Evolutionary conservation across 2,113 vertebrate genomes (phyloP).

Genomic region (Clarias gariepinus): DNA sequence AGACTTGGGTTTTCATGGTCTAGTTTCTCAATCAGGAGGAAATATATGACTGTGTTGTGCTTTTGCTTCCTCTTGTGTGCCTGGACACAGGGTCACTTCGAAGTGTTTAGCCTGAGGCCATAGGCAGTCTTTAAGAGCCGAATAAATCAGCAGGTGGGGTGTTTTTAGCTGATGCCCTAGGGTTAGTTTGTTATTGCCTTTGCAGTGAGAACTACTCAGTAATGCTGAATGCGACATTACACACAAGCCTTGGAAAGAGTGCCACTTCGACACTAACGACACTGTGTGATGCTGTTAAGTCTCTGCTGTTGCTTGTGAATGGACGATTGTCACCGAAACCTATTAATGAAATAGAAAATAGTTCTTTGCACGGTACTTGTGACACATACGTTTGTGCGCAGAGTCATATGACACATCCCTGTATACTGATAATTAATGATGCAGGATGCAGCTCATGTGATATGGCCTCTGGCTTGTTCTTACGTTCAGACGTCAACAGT

Average conservation of each 20-base stretch:
- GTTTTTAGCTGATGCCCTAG: conserved; percentile 10
- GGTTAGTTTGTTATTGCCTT: conserved; percentile 22
- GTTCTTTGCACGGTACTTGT: not conserved
- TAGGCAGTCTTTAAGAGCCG: conserved; percentile 3
- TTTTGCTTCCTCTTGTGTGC: conserved; percentile 8
- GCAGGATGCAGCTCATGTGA: conserved; percentile 9
- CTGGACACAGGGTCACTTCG: conserved; percentile 1
- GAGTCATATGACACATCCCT: conserved; percentile 24
- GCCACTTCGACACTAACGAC: not conserved
- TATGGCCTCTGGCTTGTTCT: not conserved
- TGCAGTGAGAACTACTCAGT: conserved; percentile 6
- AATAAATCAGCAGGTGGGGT: conserved; percentile 36
- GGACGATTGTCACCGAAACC: not conserved
- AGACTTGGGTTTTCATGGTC: conserved; percentile 4
- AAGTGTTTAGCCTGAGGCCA: conserved; percentile 17
- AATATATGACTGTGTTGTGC: not conserved
- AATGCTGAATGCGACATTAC: not conserved
- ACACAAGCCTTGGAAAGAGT: not conserved
- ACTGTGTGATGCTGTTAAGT: not conserved
- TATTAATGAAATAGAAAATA: not conserved
- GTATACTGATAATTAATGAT: not conserved
- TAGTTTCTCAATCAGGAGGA: not conserved
- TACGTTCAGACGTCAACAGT: not conserved
- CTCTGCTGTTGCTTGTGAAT: not conserved
- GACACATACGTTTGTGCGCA: not conserved